These are phyloP conservation scores for Philaethria dido DNA, from an alignment of 2,888 invertebrate genomes.

Conservation along the genomic window DNA sequence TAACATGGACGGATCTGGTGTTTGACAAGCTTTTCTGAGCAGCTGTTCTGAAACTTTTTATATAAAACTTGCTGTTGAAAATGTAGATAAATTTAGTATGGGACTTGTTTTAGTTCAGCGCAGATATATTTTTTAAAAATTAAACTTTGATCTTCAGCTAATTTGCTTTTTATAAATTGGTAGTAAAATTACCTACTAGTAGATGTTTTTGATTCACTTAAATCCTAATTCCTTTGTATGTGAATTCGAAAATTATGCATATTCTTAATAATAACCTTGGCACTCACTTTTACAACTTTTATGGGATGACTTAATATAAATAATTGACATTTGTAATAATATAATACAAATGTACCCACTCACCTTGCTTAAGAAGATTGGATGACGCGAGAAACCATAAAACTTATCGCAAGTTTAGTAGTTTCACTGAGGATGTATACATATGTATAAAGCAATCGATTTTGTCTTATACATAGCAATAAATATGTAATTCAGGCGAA, in stretches of 20 bases:
- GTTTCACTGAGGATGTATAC: slow-evolving; percentile 9
- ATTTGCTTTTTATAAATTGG: too few relatives aligned
- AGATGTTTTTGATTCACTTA: too few relatives aligned
- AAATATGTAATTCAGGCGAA: not conserved
- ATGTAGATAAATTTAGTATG: not conserved
- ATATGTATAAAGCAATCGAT: slow-evolving; percentile 15
- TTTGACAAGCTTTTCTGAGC: not conserved
- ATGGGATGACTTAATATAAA: not conserved
- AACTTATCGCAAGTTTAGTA: slow-evolving; percentile 26
- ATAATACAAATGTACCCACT: slow-evolving; percentile 21
- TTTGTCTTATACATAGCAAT: not conserved
- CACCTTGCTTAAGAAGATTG: slow-evolving; percentile 30
- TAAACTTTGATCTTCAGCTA: too few relatives aligned
- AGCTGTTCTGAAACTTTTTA: not conserved
- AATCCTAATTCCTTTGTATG: too few relatives aligned
- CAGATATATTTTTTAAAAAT: not conserved
- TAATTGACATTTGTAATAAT: too few relatives aligned
- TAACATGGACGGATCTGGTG: not conserved
- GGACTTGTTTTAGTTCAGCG: not conserved
- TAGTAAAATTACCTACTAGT: too few relatives aligned
- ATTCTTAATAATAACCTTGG: too few relatives aligned
- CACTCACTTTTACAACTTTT: not conserved
- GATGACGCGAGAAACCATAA: slow-evolving; percentile 45
- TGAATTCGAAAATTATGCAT: too few relatives aligned
- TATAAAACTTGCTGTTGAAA: slow-evolving; percentile 1